phyloP scores from a whole-genome alignment of 2,797 vertebrate genomes.

The Muscicapa striata region DNA sequence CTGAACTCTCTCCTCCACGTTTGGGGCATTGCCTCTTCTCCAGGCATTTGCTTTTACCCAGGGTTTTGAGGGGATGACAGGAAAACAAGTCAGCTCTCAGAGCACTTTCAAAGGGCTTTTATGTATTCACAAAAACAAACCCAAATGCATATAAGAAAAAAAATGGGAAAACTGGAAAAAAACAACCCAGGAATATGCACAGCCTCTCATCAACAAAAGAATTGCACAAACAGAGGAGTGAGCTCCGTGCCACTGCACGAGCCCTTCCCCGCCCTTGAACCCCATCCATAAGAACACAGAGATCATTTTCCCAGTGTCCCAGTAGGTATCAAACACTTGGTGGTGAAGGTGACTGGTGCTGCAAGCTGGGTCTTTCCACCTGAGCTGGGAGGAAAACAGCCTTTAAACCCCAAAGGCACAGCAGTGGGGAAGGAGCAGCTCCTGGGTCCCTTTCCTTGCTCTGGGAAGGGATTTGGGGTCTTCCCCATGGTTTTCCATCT shows the following conservation, averaged over 20 bases:
- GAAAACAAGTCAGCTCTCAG: neutral
- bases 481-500: neutral
- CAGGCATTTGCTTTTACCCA: rapidly evolving
- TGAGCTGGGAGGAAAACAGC: neutral
- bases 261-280: neutral
- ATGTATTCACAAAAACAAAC: conserved; percentile 56
- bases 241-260: rapidly evolving
- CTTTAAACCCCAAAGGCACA: neutral
- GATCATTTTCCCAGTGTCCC: neutral
- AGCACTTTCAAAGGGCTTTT: conserved; percentile 17
- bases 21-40: neutral
- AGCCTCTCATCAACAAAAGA: neutral
- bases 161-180: neutral
- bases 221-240: neutral
- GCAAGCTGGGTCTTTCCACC: conserved; percentile 4
- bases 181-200: neutral
- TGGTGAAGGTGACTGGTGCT: neutral
- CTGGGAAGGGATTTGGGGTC: neutral
- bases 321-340: neutral
- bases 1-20: neutral
- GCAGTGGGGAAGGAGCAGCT: neutral
- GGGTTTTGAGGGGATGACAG: neutral
- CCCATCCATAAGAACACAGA: neutral
- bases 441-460: neutral
- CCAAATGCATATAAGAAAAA: neutral